A percentile compares a stretch with the other conserved stretches of the same genome.
phyloP scores from a whole-genome alignment of 2,797 vertebrate species.

The Amphiprion clarkii region DNA sequence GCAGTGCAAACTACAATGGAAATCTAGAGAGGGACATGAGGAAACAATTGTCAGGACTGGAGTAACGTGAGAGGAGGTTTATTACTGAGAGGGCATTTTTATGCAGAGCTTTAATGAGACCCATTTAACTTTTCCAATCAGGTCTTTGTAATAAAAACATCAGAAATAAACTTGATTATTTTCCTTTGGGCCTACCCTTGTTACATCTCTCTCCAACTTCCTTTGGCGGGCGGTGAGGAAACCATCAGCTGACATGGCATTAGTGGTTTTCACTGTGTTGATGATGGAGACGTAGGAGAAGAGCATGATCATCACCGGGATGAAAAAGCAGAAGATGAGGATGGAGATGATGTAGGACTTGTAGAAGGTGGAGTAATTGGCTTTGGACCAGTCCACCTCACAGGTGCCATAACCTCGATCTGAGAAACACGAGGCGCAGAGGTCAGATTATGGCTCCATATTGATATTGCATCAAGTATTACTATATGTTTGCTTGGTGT shows the following conservation, averaged over 20 bases:
- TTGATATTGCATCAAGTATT: neutral
- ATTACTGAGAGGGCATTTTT: slow-evolving; percentile 16
- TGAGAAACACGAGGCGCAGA: slow-evolving; percentile 52
- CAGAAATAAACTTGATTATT: slow-evolving; percentile 3
- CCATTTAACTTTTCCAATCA: slow-evolving; percentile 27
- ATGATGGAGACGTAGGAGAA: slow-evolving; percentile 90
- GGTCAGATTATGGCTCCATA: slow-evolving; percentile 6
- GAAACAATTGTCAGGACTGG: slow-evolving; percentile 50
- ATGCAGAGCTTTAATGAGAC: slow-evolving; percentile 33
- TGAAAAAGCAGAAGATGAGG: slow-evolving; percentile 91
- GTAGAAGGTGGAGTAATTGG: slow-evolving; percentile 91
- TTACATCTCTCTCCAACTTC: slow-evolving; percentile 88
- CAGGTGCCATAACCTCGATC: slow-evolving; percentile 91
- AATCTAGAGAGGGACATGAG: slow-evolving; percentile 79
- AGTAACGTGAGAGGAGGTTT: slow-evolving; percentile 33
- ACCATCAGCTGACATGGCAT: slow-evolving; percentile 83
- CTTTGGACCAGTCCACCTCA: slow-evolving; percentile 94
- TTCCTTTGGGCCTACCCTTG: slow-evolving; percentile 76
- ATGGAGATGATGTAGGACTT: slow-evolving; percentile 92
- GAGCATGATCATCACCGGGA: slow-evolving; percentile 88
- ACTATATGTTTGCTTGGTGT: neutral
- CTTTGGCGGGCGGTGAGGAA: slow-evolving; percentile 87
- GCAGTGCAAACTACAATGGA: slow-evolving; percentile 91
- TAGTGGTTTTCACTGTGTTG: slow-evolving; percentile 91
- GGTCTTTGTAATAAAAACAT: slow-evolving; percentile 15